Base-by-base conservation (phyloP, 2,888 invertebrate genomes). In the Clitarchus hookeri region DNA sequence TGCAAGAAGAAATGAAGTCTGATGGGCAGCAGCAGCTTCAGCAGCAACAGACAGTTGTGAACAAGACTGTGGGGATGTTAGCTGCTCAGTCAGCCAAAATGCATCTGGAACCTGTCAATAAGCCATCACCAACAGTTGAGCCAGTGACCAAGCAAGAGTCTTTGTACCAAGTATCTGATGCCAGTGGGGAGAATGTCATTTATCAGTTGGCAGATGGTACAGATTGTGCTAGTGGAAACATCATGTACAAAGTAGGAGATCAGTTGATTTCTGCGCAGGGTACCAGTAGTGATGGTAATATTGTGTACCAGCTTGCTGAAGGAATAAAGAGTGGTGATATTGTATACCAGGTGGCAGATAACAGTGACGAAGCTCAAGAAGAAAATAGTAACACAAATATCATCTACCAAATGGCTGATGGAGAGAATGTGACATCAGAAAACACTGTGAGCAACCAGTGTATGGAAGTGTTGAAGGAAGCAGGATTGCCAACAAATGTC, bases 401-500 rank as follows among this genome's bases (percentile, higher is more conserved):
- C 16, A 79, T 87, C 26, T 87, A 87, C 65, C 87, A 87, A 77
- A 83, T 87, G 16, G 84, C 86, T 65, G 87, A 87, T 80, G 44
- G 53, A 2, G 44, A 78, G 26, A 79, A 77, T 25, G 54, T 85
- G 13, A 44, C 53, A 3, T 48, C 83, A 82, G 48, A 36, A 26
- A 65, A 54, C n/a, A 84, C 53, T 12, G 48, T 27, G 44, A 84
- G 82, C 36, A 82, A 82, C 36, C 87, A 89, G 84, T 89, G 90
- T 85, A 88, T 89, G 86, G 90, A 90, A 87, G 89, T 89, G 80
- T 86, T 90, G 84, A 90, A 90, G 87, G 89, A 89, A 85, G 89
- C 91, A n/a, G 91, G 92, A 36, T 89, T 91, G 77, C 91, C 91
- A 16, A 89, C 91, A 0, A 91, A 92, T 88, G 91, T 92, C 44